These are phyloP conservation scores for Clostera curtula DNA, from an alignment of 2,888 invertebrate species.

Conservation along the genomic window DNA sequence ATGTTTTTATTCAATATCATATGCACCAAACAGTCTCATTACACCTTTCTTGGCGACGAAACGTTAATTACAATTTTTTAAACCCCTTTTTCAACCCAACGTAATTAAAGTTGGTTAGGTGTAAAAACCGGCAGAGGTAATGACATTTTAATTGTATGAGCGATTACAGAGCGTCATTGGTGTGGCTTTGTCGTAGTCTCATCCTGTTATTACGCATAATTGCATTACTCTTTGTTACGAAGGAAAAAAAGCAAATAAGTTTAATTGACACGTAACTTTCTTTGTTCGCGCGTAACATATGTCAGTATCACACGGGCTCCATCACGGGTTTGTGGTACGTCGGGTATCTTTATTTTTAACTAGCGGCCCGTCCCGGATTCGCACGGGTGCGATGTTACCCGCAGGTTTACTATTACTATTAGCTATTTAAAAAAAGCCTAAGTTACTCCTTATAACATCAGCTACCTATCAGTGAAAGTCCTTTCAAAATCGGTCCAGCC, in stretches of 20 bases:
- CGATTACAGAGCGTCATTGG: conserved; percentile 55
- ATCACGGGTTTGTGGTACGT: conserved; percentile 11
- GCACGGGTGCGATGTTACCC: no score
- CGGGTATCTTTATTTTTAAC: no score
- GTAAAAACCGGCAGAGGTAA: conserved; percentile 64
- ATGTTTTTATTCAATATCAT: no score
- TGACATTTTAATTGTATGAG: conserved; percentile 72
- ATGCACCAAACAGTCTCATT: no score
- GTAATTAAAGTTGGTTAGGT: conserved; percentile 65
- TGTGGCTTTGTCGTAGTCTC: conserved; percentile 57
- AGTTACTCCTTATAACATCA: no score
- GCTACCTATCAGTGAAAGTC: no score
- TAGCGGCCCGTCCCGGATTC: no score
- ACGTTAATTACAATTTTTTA: conserved; percentile 36
- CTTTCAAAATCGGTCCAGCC: no score
- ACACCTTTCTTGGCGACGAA: conserved; percentile 19
- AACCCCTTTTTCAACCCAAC: conserved; percentile 41
- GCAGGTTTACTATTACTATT: no score
- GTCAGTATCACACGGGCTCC: conserved; percentile 47
- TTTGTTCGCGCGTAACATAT: conserved; percentile 62
- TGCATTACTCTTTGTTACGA: conserved; percentile 73
- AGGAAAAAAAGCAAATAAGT: conserved; percentile 63
- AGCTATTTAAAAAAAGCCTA: no score
- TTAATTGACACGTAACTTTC: conserved; percentile 69
- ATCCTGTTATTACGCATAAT: conserved; percentile 73